A percentile compares a stretch with the other conserved stretches of the same genome.
Evolutionary conservation across 37 sponge, comb jelly and placozoan species (phyloP).

Genomic region (Geodia barretti): DNA sequence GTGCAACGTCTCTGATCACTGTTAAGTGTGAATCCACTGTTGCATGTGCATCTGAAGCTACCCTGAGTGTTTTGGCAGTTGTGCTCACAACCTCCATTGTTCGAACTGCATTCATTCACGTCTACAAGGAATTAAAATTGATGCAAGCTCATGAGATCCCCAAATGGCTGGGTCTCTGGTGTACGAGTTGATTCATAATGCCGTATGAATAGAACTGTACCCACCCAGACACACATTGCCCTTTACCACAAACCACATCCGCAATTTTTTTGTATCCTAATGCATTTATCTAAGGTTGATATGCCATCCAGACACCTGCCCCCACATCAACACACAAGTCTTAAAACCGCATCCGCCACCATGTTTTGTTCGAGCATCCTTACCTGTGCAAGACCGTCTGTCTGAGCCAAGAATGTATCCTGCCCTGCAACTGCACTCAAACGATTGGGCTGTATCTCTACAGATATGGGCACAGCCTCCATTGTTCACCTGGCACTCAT

Average conservation of each 20-base stretch:
- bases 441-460: constrained; percentile 4
- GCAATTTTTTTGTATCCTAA: too few relatives aligned
- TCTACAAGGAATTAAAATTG: constrained; percentile 17
- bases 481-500: constrained; percentile 7
- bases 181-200: too few relatives aligned
- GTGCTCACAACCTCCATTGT: constrained; percentile 42
- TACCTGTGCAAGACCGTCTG: background rate
- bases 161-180: too few relatives aligned
- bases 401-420: background rate
- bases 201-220: too few relatives aligned
- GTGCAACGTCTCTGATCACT: background rate
- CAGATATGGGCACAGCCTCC: constrained; percentile 37
- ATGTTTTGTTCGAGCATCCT: too few relatives aligned
- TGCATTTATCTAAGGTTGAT: too few relatives aligned
- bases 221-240: too few relatives aligned
- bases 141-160: too few relatives aligned
- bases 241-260: too few relatives aligned
- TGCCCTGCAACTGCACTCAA: constrained; percentile 6
- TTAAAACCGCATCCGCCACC: too few relatives aligned
- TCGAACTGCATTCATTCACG: constrained; percentile 36
- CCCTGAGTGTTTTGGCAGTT: constrained; percentile 41
- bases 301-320: too few relatives aligned
- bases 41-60: constrained; percentile 39
- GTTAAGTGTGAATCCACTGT: background rate
- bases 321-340: too few relatives aligned